Percentiles rank a stretch among this genome's conserved stretches.
Evolutionary conservation across 2,113 vertebrate species (phyloP).

Genomic region (Laticauda laticaudata): DNA sequence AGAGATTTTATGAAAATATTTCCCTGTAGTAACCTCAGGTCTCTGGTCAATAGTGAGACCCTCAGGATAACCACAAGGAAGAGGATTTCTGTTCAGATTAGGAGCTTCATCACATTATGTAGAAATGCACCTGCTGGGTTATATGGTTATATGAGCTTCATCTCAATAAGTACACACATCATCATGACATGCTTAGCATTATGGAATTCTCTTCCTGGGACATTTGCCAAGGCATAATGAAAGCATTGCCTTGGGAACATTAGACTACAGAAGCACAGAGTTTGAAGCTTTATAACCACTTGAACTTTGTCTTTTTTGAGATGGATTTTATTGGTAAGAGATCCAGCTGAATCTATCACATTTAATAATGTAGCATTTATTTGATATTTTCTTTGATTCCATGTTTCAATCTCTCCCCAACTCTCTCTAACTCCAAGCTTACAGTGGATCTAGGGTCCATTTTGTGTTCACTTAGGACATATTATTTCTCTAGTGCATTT

Average conservation of each 20-base stretch:
- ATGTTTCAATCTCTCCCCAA: background rate
- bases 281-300: background rate
- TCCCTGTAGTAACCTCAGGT: background rate
- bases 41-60: background rate
- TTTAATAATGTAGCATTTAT: background rate
- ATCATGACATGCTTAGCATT: background rate
- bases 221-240: background rate
- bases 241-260: background rate
- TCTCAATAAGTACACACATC: background rate
- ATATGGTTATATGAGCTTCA: background rate
- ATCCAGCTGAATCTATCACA: background rate
- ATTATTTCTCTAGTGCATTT: constrained; percentile 7
- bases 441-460: background rate
- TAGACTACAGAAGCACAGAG: background rate
- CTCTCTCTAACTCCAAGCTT: background rate
- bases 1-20: background rate
- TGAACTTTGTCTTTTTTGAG: background rate
- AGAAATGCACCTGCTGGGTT: background rate
- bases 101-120: background rate
- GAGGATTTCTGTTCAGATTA: background rate
- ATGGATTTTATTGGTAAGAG: background rate
- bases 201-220: background rate
- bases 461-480: constrained; percentile 6
- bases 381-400: background rate
- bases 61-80: background rate